A percentile compares a stretch with the other conserved stretches of the same genome.
These are phyloP conservation scores for Dasysyrphus tricinctus DNA, from an alignment of 2,888 invertebrate genomes.

Conservation along the genomic window DNA sequence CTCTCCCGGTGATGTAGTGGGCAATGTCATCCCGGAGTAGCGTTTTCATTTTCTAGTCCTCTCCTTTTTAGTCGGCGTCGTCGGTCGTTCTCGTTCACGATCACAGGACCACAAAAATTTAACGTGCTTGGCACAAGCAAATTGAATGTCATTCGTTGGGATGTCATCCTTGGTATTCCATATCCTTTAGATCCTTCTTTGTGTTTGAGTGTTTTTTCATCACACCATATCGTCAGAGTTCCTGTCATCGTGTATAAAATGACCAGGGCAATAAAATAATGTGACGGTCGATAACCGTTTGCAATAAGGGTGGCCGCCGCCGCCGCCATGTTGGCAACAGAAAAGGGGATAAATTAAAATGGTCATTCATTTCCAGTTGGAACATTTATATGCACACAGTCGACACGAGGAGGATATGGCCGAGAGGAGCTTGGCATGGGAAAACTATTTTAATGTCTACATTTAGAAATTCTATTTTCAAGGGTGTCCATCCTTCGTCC, in stretches of 20 bases:
- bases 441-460: slow-evolving; percentile 41
- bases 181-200: slow-evolving; percentile 29
- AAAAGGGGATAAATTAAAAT: slow-evolving; percentile 39
- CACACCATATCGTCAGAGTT: slow-evolving; percentile 15
- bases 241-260: slow-evolving; percentile 45
- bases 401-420: too few species aligned
- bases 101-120: slow-evolving; percentile 55
- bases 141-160: slow-evolving; percentile 68
- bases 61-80: neutral
- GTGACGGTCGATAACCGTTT: slow-evolving; percentile 54
- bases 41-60: slow-evolving; percentile 16
- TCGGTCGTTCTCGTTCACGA: neutral
- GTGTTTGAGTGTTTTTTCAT: slow-evolving; percentile 35
- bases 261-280: slow-evolving; percentile 58
- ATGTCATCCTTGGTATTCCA: slow-evolving; percentile 51
- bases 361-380: slow-evolving; percentile 34
- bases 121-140: slow-evolving; percentile 46
- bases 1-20: neutral
- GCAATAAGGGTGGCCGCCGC: slow-evolving; percentile 21
- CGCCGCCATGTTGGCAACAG: neutral
- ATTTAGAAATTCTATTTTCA: slow-evolving; percentile 32
- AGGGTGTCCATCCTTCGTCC: slow-evolving; percentile 18
- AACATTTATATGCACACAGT: neutral
- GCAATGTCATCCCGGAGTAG: neutral
- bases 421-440: neutral